Percentiles rank a stretch among this genome's conserved stretches.
phyloP scores from a whole-genome alignment of 2,888 invertebrate species.

The Formica aserva region DNA sequence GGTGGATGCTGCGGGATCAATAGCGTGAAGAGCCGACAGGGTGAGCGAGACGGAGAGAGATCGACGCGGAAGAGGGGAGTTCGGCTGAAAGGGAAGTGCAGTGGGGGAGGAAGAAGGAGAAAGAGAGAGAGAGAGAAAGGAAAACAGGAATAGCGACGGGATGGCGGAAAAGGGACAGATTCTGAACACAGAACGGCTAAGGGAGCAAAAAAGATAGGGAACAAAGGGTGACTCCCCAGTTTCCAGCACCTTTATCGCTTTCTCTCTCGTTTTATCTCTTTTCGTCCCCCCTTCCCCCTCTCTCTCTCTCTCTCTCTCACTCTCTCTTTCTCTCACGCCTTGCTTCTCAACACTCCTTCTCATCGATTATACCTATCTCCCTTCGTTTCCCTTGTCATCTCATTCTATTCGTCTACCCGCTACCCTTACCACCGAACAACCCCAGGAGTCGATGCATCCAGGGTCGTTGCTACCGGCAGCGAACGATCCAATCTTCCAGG shows the following conservation, averaged over 20 bases:
- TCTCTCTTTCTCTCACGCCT: conserved; percentile 51
- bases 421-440: conserved; percentile 82
- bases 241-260: conserved; percentile 60
- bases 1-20: conserved; percentile 86
- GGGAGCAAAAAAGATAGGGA: conserved; percentile 71
- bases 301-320: conserved; percentile 51
- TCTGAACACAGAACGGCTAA: conserved; percentile 53
- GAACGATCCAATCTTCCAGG: conserved; percentile 84
- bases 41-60: conserved; percentile 69
- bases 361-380: conserved; percentile 51
- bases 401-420: conserved; percentile 74
- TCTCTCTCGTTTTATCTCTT: conserved; percentile 58
- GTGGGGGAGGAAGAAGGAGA: conserved; percentile 49
- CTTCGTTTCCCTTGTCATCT: conserved; percentile 57
- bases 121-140: conserved; percentile 53
- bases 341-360: conserved; percentile 54
- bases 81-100: conserved; percentile 55
- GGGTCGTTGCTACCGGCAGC: conserved; percentile 86
- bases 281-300: conserved; percentile 30
- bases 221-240: conserved; percentile 80
- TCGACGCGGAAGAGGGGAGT: conserved; percentile 60
- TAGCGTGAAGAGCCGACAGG: conserved; percentile 82
- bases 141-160: conserved; percentile 41
- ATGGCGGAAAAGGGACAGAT: conserved; percentile 34
- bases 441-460: conserved; percentile 86